Evolutionary conservation across 30 jellyfish, hydroid and myxozoan species (phyloP).

Genomic region (Hydra vulgaris): DNA sequence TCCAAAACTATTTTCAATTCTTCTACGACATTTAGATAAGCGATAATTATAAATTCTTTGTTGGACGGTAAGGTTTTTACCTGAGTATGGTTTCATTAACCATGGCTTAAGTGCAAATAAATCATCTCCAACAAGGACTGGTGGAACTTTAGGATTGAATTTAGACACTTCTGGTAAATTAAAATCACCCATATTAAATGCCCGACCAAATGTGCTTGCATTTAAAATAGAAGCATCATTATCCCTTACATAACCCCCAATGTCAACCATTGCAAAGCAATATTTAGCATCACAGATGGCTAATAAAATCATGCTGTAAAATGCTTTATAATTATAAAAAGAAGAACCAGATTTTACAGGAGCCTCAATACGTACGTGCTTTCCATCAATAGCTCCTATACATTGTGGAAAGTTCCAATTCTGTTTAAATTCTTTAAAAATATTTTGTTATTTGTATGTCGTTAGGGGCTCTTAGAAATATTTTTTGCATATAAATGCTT

Average conservation of each 20-base stretch:
- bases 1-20: slow-evolving; percentile 52
- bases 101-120: slow-evolving; percentile 37
- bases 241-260: slow-evolving; percentile 43
- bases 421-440: slow-evolving; percentile 12
- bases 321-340: slow-evolving; percentile 34
- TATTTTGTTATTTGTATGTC: slow-evolving; percentile 36
- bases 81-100: slow-evolving; percentile 50
- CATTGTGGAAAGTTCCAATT: slow-evolving; percentile 56
- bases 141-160: neutral
- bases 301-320: slow-evolving; percentile 44
- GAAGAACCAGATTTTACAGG: slow-evolving; percentile 32
- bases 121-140: slow-evolving; percentile 43
- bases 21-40: slow-evolving; percentile 20
- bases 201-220: slow-evolving; percentile 16
- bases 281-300: slow-evolving; percentile 72
- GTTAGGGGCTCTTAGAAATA: slow-evolving; percentile 16
- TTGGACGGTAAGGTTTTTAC: slow-evolving; percentile 24
- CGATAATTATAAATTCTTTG: slow-evolving; percentile 32
- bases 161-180: slow-evolving; percentile 6
- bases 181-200: slow-evolving; percentile 9
- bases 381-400: slow-evolving; percentile 63
- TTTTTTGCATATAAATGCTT: too few species aligned
- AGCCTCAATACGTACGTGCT: slow-evolving; percentile 52
- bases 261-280: slow-evolving; percentile 43
- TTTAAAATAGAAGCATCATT: slow-evolving; percentile 38